Evolutionary conservation across 2,113 vertebrate genomes (phyloP).

Genomic region (Psilopsiagon aymara): DNA sequence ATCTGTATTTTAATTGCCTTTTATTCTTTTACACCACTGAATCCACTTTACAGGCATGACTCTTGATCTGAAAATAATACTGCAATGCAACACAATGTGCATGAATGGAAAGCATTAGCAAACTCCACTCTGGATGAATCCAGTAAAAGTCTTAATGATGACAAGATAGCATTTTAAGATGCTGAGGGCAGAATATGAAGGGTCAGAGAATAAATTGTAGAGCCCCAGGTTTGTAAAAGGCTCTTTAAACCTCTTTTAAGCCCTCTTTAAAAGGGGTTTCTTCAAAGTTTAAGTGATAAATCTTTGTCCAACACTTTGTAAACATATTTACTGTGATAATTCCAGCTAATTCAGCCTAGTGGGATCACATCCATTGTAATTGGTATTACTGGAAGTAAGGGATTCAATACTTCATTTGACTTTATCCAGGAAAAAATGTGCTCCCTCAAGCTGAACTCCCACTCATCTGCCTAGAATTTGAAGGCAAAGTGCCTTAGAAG

Average conservation of each 20-base stretch:
- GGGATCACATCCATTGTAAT: not conserved
- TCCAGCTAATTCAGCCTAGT: not conserved
- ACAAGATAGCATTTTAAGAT: not conserved
- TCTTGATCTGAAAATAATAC: not conserved
- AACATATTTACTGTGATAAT: not conserved
- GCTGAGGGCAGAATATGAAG: not conserved
- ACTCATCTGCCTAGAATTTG: not conserved
- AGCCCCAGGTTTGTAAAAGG: not conserved
- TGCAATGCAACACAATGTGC: not conserved
- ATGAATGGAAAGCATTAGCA: not conserved
- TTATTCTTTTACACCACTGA: not conserved
- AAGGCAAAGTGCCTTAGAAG: not conserved
- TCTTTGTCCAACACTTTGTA: not conserved
- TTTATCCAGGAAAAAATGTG: not conserved
- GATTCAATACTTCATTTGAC: not conserved
- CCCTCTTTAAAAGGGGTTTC: not conserved
- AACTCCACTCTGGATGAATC: not conserved
- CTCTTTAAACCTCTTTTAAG: too few relatives aligned
- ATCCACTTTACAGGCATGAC: not conserved
- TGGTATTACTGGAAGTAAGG: not conserved
- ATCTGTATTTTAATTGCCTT: not conserved
- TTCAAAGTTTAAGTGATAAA: not conserved
- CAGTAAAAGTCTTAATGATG: not conserved
- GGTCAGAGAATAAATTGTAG: not conserved
- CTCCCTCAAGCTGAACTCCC: slow-evolving; percentile 6